Evolutionary conservation across 2,888 invertebrate genomes (phyloP), one percentile per base, ranked within the genome.

Genomic region (Imbricaverruca yamaguchii): DNA sequence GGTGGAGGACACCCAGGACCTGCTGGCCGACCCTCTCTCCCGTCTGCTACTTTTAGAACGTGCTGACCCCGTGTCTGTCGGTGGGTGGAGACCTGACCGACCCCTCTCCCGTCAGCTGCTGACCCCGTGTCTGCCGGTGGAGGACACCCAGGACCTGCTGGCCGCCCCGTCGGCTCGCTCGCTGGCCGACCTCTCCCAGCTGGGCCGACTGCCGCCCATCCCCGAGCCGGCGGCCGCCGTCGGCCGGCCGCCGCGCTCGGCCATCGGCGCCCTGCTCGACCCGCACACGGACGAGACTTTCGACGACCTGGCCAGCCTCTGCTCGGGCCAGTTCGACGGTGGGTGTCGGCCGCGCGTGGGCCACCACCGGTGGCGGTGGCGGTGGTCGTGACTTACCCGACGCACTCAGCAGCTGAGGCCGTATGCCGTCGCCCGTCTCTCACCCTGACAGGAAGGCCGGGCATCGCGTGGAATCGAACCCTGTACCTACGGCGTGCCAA

Each of bases 271-370:
- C 69, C 69, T 53, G 78, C 25, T n/a, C 78, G 80, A 80, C 69
- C 23, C 81, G 15, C 25, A 80, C n/a, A 78, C 81, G 13, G 81
- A 81, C 18, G 81, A 83, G 25, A 83, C 83, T 25, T 83, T 84
- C 8, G 85, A 85, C 74, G 87, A 87, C 81, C 82, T 88, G 53
- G 83, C 89, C 81, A 88, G 87, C 2, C 84, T 90, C 15, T 90
- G 90, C 84, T 89, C 90, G 0, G 92, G 92, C 8, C 89, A 85
- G 84, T 92, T 90, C 86, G 87, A 85, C 82, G 88, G 85, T 83
- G 89, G 87, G 84, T 23, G n/a, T 69, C 80, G 61, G 18, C 25
- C 55, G 39, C 4, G 39, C 39, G 39, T 1, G 39, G 2, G 39
- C 39, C 39, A 39, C 39, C 39, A 4, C 1, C 39, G 39, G 39